Evolutionary conservation across 2,113 vertebrate genomes (phyloP).

Genomic region (Hemibagrus wyckioides): DNA sequence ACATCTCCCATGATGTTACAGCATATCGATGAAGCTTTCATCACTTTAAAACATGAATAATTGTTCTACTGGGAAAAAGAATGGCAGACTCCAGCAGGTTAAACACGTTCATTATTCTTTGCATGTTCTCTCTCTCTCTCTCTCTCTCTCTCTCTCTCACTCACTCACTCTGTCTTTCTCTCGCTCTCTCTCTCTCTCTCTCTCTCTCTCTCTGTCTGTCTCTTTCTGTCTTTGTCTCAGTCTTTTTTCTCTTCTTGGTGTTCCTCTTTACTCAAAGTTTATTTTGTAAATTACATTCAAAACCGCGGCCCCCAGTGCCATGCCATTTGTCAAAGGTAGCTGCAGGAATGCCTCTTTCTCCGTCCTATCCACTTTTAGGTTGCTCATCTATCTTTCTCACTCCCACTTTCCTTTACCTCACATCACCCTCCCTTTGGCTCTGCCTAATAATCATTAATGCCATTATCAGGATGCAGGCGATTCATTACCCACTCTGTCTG

Average conservation of each 20-base stretch:
- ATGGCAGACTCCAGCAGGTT: slow-evolving; percentile 35
- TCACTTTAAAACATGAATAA: slow-evolving; percentile 43
- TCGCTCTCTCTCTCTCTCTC: slow-evolving; percentile 41
- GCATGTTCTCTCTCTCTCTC: slow-evolving; percentile 36
- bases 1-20: slow-evolving; percentile 10
- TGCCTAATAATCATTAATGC: slow-evolving; percentile 70
- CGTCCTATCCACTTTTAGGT: slow-evolving; percentile 34
- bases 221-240: slow-evolving; percentile 12
- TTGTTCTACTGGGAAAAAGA: slow-evolving; percentile 28
- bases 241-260: slow-evolving; percentile 49
- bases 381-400: slow-evolving; percentile 49
- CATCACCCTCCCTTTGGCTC: slow-evolving; percentile 57
- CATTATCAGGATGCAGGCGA: slow-evolving; percentile 67
- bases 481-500: slow-evolving; percentile 60
- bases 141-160: slow-evolving; percentile 51
- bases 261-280: slow-evolving; percentile 61
- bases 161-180: slow-evolving; percentile 52
- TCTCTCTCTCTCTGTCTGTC: slow-evolving; percentile 18
- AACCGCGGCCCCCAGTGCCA: slow-evolving; percentile 61
- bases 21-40: slow-evolving; percentile 30
- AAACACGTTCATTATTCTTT: slow-evolving; percentile 49
- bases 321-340: slow-evolving; percentile 70
- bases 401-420: slow-evolving; percentile 51
- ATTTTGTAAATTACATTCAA: slow-evolving; percentile 70
- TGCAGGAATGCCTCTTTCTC: slow-evolving; percentile 63